A percentile compares a stretch with the other conserved stretches of the same genome.
Conservation (phyloP, 92 coral and sea anemone genomes). For the Nematostella vectensis region DNA sequence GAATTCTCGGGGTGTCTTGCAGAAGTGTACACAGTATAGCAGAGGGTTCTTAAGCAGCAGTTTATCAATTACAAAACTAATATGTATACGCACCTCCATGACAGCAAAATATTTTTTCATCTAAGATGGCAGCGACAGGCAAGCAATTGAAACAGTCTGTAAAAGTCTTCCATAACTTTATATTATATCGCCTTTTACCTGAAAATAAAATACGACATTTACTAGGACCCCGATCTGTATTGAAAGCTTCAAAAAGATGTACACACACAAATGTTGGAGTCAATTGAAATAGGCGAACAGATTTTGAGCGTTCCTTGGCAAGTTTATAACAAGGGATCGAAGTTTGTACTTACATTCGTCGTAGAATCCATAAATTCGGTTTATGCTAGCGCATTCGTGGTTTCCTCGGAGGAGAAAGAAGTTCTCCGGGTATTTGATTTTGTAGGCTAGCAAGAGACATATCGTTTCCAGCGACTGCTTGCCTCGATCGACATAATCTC, state of each 20-base stretch:
- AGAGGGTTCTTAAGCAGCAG: too few species aligned
- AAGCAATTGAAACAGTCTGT: constrained; percentile 98
- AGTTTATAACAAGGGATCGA: not conserved
- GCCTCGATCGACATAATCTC: constrained; percentile 98
- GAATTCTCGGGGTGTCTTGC: too few species aligned
- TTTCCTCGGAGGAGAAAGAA: constrained; percentile 95
- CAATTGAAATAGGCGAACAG: not conserved
- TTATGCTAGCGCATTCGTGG: constrained; percentile 99
- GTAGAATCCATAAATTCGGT: constrained; percentile 97
- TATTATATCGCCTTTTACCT: constrained; percentile 97
- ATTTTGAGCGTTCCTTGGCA: not conserved
- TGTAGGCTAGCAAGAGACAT: constrained; percentile 93
- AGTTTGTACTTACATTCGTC: constrained; percentile 88
- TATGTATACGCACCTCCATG: constrained; percentile 76
- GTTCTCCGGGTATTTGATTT: constrained; percentile 96
- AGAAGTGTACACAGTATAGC: too few species aligned
- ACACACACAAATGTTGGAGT: too few species aligned
- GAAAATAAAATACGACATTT: constrained; percentile 19
- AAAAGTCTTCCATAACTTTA: constrained; percentile 94
- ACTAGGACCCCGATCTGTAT: too few species aligned
- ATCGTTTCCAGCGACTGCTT: constrained; percentile 97
- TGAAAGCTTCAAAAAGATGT: too few species aligned
- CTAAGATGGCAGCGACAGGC: constrained; percentile 93
- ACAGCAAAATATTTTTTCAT: constrained; percentile 97
- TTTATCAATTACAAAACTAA: too few species aligned